Base-by-base conservation (phyloP, 2,113 vertebrate species). In the Hepsetus odoe region DNA sequence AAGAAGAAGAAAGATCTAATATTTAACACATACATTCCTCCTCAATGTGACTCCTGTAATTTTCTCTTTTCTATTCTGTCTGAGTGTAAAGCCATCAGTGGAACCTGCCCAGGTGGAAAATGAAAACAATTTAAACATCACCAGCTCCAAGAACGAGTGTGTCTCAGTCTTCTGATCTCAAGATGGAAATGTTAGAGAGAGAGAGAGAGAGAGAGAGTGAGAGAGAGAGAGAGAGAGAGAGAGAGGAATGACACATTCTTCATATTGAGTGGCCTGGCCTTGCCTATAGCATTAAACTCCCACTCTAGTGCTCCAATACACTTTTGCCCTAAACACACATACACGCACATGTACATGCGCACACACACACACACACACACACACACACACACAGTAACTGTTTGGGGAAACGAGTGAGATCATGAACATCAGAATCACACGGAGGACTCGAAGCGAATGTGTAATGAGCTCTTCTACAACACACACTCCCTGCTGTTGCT, bases 41-140 rank as follows among this genome's bases (percentile, higher is more conserved):
- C 46, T 33, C 26, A 22, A 14, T 33, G 55, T 16, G 46, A 35
- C 12, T 3, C 1, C 4, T 30, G 35, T 71, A 53, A 53, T 53
- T 55, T 33, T 30, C 67, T 16, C 16, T 67, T 26, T 68, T 49
- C 18, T 46, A 30, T 49, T 18, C 46, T 32, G 32, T 28, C 30
- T 72, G 13, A 14, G 30, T 72, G 30, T 38, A 20, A 53, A 64
- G 61, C 59, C 26, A 64, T 75, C 59, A 75, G 58, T 9, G 9
- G 30, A 75, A 51, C 42, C 44, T 42, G 10, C 4, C 16, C 35
- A 59, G 24, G 71, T 26, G 44, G 40, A 74, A 74, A 74, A 74
- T 61, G 44, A n/a, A 30, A 61, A 61, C 72, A 61, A 61, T 44
- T 44, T 30, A 75, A 66, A 75, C 53, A 75, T 75, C 65, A 38